A percentile compares a stretch with the other conserved stretches of the same genome.
Conservation (phyloP, 1,140 invertebrate species). For the Aphelenchoides fujianensis region DNA sequence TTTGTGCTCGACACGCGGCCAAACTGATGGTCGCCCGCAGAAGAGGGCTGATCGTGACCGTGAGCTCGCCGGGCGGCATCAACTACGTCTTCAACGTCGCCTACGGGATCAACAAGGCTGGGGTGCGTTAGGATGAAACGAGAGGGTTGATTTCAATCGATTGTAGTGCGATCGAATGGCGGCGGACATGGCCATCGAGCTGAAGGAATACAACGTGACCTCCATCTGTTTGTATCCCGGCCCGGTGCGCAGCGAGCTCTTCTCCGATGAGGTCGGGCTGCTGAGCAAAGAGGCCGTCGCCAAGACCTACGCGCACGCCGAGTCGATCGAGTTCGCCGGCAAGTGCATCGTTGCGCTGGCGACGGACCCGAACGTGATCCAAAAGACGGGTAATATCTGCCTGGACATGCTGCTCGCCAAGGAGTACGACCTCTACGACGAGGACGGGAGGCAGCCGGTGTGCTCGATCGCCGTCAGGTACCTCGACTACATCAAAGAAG, state of each 20-base stretch:
- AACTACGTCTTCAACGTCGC: constrained; percentile 63
- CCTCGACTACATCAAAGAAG: constrained; percentile 10
- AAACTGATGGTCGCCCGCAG: constrained; percentile 34
- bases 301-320: constrained; percentile 41
- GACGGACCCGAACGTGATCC: constrained; percentile 25
- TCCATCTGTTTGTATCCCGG: constrained; percentile 64
- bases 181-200: constrained; percentile 63
- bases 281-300: constrained; percentile 7
- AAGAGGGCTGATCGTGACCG: constrained; percentile 63
- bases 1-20: constrained; percentile 31
- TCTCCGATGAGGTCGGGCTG: background rate
- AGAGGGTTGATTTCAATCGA: constrained; percentile 14
- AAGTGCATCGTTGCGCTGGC: constrained; percentile 56
- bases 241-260: constrained; percentile 62
- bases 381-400: constrained; percentile 19
- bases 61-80: constrained; percentile 64
- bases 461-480: constrained; percentile 1
- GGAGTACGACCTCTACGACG: constrained; percentile 18
- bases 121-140: constrained; percentile 49
- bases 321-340: constrained; percentile 61
- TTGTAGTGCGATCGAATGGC: constrained; percentile 63
- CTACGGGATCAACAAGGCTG: constrained; percentile 65
- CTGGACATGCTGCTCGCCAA: constrained; percentile 19
- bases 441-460: constrained; percentile 8
- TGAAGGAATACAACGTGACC: constrained; percentile 63